Conservation (phyloP, 1,140 invertebrate species). For the Agrypnia vestita region DNA sequence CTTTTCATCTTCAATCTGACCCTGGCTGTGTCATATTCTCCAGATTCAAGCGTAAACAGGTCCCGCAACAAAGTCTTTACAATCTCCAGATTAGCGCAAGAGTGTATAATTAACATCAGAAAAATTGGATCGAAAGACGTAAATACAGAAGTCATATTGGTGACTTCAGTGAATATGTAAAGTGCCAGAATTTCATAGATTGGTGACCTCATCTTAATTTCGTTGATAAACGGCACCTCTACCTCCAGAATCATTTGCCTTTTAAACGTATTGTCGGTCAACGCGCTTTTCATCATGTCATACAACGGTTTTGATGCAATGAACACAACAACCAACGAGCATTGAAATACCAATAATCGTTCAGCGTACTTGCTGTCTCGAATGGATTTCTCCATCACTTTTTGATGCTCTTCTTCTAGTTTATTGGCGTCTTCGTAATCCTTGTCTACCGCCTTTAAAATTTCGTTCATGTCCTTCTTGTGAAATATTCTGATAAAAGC, state of each 20-base stretch:
- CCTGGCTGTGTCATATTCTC: background rate
- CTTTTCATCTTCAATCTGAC: background rate
- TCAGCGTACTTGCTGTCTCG: no score
- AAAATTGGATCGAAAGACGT: constrained; percentile 11
- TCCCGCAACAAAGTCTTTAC: background rate
- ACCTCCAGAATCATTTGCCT: background rate
- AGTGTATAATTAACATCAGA: background rate
- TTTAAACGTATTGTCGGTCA: background rate
- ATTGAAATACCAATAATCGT: background rate
- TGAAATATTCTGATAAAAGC: no score
- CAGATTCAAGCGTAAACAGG: background rate
- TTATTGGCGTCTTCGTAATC: no score
- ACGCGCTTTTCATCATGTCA: background rate
- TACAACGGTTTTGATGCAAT: background rate
- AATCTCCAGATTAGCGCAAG: background rate
- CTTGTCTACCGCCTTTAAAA: no score
- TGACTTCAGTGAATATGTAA: background rate
- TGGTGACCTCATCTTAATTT: background rate
- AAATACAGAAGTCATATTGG: background rate
- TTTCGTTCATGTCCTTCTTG: no score
- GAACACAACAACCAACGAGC: background rate
- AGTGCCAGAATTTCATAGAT: background rate
- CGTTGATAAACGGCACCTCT: background rate
- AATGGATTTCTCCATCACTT: no score
- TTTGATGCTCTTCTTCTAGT: no score